phyloP scores from a whole-genome alignment of 2,888 invertebrate genomes.

The Aleiodes leptofemur region DNA sequence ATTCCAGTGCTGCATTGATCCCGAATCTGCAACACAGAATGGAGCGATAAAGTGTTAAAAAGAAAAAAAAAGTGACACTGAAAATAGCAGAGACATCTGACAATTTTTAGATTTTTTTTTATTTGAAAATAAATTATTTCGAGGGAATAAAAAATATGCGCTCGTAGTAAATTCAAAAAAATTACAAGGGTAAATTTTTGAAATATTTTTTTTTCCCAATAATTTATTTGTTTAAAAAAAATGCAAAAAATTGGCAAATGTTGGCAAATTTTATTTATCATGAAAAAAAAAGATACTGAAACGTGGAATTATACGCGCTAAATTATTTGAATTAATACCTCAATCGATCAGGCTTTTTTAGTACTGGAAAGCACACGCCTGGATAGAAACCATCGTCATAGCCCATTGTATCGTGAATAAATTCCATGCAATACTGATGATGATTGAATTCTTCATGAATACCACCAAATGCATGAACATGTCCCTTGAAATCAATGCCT shows the following conservation, averaged over 20 bases:
- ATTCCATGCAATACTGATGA: constrained; percentile 69
- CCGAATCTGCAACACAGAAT: constrained; percentile 53
- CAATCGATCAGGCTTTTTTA: constrained; percentile 15
- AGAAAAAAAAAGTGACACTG: background rate
- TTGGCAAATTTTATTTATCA: too few relatives aligned
- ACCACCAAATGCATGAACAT: constrained; percentile 53
- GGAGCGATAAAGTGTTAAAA: background rate
- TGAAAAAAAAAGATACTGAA: too few relatives aligned
- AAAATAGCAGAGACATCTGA: too few relatives aligned
- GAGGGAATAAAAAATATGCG: too few relatives aligned
- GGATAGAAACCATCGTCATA: constrained; percentile 53
- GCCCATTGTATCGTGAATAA: constrained; percentile 51
- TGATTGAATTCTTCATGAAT: constrained; percentile 52
- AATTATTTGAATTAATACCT: constrained; percentile 44
- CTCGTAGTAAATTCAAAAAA: too few relatives aligned
- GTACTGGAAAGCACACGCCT: constrained; percentile 65
- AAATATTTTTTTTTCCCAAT: too few relatives aligned
- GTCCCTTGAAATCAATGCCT: constrained; percentile 61
- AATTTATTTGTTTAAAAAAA: background rate
- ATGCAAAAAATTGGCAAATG: too few relatives aligned
- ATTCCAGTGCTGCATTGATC: constrained; percentile 65
- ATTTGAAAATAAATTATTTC: too few relatives aligned
- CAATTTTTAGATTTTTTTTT: too few relatives aligned
- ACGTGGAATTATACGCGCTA: too few relatives aligned
- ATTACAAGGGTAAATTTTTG: too few relatives aligned